phyloP scores from a whole-genome alignment of 2,888 invertebrate species.

The Crematogaster levior region DNA sequence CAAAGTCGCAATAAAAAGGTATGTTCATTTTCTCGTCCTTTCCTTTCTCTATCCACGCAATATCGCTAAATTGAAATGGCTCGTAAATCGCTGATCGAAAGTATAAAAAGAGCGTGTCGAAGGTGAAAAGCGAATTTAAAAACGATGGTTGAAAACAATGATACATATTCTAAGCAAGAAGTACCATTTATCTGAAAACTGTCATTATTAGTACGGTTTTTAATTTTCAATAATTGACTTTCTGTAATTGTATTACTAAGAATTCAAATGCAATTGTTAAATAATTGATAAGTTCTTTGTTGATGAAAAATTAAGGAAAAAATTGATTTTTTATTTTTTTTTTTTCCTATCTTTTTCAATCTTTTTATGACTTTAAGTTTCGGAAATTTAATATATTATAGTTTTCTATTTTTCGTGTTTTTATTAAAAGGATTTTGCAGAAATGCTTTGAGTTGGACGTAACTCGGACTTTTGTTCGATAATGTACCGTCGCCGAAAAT shows the following conservation, averaged over 20 bases:
- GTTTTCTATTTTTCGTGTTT: not conserved
- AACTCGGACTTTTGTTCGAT: constrained; percentile 2
- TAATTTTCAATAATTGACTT: not conserved
- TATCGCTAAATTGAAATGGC: constrained; percentile 1
- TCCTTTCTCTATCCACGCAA: not conserved
- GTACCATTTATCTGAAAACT: not conserved
- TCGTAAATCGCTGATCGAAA: constrained; percentile 22
- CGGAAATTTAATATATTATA: not conserved
- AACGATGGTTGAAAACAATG: not conserved
- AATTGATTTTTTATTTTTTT: not conserved
- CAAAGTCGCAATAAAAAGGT: constrained; percentile 11
- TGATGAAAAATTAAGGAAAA: not conserved
- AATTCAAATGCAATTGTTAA: not conserved
- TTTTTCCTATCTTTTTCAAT: not conserved
- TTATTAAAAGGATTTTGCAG: not conserved
- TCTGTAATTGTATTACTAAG: not conserved
- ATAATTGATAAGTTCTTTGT: not conserved
- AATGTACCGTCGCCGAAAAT: constrained; percentile 23
- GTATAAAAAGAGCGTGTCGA: not conserved
- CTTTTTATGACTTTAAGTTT: no score
- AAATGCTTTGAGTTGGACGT: not conserved
- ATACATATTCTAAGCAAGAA: not conserved
- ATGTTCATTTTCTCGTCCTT: not conserved
- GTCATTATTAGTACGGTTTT: not conserved
- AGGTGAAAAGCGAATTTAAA: constrained; percentile 13